Percentiles rank a stretch among this genome's conserved stretches.
Evolutionary conservation across 1,140 invertebrate species (phyloP).

Genomic region (Macrosteles quadrilineatus): DNA sequence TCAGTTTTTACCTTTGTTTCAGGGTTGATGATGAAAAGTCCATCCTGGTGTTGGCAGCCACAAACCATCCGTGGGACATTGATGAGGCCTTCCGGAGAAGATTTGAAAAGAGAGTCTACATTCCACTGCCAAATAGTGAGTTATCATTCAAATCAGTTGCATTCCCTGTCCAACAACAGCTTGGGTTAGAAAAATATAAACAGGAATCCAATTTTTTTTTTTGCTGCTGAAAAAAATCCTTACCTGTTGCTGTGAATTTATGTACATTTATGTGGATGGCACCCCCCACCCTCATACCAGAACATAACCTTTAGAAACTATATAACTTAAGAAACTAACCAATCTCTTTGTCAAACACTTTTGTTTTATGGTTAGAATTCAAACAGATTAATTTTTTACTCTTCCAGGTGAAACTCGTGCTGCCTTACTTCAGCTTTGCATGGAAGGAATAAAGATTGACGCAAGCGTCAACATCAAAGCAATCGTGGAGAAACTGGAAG

Average conservation of each 20-base stretch:
- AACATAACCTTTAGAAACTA: no score
- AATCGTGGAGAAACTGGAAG: conserved; percentile 60
- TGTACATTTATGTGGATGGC: no score
- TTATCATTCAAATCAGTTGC: conserved; percentile 13
- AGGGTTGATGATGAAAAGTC: conserved; percentile 53
- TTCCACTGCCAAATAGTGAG: conserved; percentile 65
- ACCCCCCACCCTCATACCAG: no score
- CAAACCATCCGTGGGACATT: conserved; percentile 75
- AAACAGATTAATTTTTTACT: no score
- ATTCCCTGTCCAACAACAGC: no score
- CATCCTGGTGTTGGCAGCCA: conserved; percentile 70
- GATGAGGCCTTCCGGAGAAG: conserved; percentile 69
- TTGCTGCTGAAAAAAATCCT: no score
- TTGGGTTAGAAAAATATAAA: no score
- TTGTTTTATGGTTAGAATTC: no score
- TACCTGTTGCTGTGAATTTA: no score
- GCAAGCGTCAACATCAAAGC: conserved; percentile 56
- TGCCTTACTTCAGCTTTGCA: conserved; percentile 62
- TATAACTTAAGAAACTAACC: no score
- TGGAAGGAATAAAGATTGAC: conserved; percentile 58
- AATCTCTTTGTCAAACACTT: no score
- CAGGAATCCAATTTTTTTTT: no score
- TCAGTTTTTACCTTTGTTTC: background rate
- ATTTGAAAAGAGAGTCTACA: conserved; percentile 73
- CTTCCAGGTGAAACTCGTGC: conserved; percentile 59